phyloP scores from a whole-genome alignment of 2,113 vertebrate genomes.

The Centropus unirufus region DNA sequence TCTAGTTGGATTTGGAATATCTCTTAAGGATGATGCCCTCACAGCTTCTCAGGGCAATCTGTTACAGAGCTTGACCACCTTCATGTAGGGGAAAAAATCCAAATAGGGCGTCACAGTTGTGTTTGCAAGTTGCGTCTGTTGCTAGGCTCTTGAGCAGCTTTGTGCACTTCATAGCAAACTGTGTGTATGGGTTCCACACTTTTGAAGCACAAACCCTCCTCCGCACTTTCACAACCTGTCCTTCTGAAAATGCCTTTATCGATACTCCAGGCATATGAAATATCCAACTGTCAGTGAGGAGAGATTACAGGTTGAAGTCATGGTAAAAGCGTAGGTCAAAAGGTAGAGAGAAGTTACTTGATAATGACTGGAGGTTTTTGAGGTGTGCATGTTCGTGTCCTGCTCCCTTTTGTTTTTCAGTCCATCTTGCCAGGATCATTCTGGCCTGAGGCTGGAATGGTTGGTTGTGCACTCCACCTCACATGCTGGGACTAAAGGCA shows the following conservation, averaged over 20 bases:
- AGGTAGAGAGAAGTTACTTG: not conserved
- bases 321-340: not conserved
- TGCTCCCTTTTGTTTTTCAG: conserved; percentile 53
- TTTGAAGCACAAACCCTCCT: not conserved
- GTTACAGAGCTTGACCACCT: not conserved
- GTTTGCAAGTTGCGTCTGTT: not conserved
- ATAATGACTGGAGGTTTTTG: not conserved
- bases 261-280: not conserved
- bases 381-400: conserved; percentile 3
- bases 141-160: not conserved
- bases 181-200: accelerated
- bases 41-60: not conserved
- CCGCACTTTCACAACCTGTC: not conserved
- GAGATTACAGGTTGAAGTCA: not conserved
- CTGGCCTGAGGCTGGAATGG: conserved; percentile 36
- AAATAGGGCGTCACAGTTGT: not conserved
- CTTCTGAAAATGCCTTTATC: not conserved
- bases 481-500: conserved; percentile 30
- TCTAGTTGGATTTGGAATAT: not conserved
- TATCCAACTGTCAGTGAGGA: not conserved
- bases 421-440: conserved; percentile 46
- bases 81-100: not conserved
- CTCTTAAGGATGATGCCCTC: not conserved
- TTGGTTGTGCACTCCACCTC: conserved; percentile 41
- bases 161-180: not conserved